These are phyloP conservation scores for Idaea straminata DNA, from an alignment of 2,888 invertebrate species.

Conservation along the genomic window DNA sequence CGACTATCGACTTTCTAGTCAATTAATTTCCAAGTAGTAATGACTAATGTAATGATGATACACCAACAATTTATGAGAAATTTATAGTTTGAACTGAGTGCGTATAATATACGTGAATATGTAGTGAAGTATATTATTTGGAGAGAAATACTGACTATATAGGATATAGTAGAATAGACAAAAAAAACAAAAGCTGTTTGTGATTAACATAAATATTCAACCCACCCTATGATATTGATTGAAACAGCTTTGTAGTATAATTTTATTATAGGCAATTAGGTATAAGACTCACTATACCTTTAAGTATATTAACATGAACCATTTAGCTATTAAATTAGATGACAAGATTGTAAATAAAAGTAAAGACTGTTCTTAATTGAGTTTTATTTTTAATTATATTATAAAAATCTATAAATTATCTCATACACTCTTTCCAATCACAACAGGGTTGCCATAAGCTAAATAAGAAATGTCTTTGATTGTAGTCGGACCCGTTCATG, in stretches of 20 bases:
- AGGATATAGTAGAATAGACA: not conserved
- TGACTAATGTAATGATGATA: constrained; percentile 9
- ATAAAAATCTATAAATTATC: constrained; percentile 47
- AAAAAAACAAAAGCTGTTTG: constrained; percentile 47
- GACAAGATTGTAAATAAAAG: constrained; percentile 69
- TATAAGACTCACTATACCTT: constrained; percentile 28
- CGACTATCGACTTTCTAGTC: constrained; percentile 40
- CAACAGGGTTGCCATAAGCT: constrained; percentile 27
- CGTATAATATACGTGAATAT: constrained; percentile 15
- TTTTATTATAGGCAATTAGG: constrained; percentile 26
- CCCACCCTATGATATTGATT: constrained; percentile 59
- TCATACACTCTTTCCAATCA: constrained; percentile 29
- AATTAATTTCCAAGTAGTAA: constrained; percentile 30
- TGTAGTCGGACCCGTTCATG: constrained; percentile 15
- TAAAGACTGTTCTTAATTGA: constrained; percentile 53
- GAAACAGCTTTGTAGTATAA: constrained; percentile 49
- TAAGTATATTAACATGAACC: constrained; percentile 40
- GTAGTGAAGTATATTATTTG: not conserved
- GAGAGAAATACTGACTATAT: not conserved
- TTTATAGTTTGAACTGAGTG: not conserved
- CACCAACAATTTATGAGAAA: constrained; percentile 14
- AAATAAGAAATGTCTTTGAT: constrained; percentile 21
- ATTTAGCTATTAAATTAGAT: constrained; percentile 47
- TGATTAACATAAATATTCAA: constrained; percentile 56
- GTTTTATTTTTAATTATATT: constrained; percentile 61